phyloP scores from a whole-genome alignment of 1,140 invertebrate genomes.

The Tetramorium parvispinum region DNA sequence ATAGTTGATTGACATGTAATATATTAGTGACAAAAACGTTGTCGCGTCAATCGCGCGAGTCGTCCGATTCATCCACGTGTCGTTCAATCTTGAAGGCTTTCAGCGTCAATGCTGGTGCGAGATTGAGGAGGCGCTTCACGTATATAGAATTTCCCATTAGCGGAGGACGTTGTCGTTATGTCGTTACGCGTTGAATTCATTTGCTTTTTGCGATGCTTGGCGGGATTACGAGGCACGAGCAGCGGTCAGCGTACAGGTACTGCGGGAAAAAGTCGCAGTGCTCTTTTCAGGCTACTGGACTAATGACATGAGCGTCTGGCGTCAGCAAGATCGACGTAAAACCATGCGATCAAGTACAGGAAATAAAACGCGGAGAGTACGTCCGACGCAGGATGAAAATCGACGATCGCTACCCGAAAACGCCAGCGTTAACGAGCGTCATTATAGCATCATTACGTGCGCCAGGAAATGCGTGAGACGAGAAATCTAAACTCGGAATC shows the following conservation, averaged over 20 bases:
- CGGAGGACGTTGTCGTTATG: constrained; percentile 63
- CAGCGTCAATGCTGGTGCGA: constrained; percentile 9
- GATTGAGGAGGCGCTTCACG: constrained; percentile 1
- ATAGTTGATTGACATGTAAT: neutral
- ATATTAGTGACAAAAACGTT: constrained; percentile 27
- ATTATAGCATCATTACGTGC: constrained; percentile 31
- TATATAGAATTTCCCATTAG: constrained; percentile 56
- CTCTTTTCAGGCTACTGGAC: constrained; percentile 43
- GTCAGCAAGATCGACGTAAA: constrained; percentile 43
- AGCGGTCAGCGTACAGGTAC: constrained; percentile 1
- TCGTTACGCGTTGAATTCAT: constrained; percentile 68
- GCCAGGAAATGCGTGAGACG: constrained; percentile 26
- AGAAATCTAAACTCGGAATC: constrained; percentile 35
- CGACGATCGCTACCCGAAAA: constrained; percentile 32
- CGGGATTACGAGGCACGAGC: constrained; percentile 51
- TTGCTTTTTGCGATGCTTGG: constrained; percentile 61
- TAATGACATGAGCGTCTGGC: constrained; percentile 65
- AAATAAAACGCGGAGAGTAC: constrained; percentile 30
- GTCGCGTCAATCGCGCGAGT: constrained; percentile 29
- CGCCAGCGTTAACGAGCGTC: constrained; percentile 17
- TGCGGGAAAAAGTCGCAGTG: constrained; percentile 23
- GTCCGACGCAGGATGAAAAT: constrained; percentile 1
- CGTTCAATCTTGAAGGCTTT: neutral
- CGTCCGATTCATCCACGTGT: constrained; percentile 20
- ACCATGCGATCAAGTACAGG: constrained; percentile 5